Percentiles rank a stretch among this genome's conserved stretches.
Evolutionary conservation across 1,140 invertebrate genomes (phyloP).

Genomic region (Temnothorax nylanderi): DNA sequence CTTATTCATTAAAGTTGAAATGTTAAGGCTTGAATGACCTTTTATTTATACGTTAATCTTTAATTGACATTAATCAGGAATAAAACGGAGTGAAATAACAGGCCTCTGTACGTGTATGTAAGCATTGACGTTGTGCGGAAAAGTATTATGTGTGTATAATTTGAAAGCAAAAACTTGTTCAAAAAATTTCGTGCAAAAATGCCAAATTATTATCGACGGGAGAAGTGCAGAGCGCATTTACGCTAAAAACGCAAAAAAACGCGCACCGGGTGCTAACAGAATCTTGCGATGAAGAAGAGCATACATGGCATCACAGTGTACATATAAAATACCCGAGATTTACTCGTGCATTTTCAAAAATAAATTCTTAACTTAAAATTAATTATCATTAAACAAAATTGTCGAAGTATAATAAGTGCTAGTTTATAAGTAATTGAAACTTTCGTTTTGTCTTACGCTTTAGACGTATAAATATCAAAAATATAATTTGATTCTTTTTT

Average conservation of each 20-base stretch:
- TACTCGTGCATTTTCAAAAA: background rate
- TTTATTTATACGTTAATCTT: background rate
- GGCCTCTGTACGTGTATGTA: background rate
- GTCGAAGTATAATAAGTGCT: background rate
- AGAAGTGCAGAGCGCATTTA: slow-evolving; percentile 35
- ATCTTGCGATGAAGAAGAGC: background rate
- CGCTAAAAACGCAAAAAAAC: slow-evolving; percentile 31
- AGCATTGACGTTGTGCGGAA: background rate
- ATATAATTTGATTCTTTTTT: background rate
- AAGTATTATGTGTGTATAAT: slow-evolving; percentile 17
- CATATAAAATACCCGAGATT: background rate
- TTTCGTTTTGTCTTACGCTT: background rate
- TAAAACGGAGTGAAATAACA: slow-evolving; percentile 16
- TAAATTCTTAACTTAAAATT: background rate
- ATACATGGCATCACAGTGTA: background rate
- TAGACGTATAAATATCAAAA: background rate
- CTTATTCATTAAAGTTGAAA: background rate
- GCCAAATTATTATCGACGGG: slow-evolving; percentile 36
- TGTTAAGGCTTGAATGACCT: no score
- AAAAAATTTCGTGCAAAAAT: slow-evolving; percentile 30
- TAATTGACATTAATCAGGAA: background rate
- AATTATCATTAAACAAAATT: background rate
- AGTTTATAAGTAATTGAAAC: background rate
- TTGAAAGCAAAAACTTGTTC: slow-evolving; percentile 16
- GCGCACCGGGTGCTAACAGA: background rate